Evolutionary conservation across 2,888 invertebrate genomes (phyloP).

Genomic region (Julus scandinavius): DNA sequence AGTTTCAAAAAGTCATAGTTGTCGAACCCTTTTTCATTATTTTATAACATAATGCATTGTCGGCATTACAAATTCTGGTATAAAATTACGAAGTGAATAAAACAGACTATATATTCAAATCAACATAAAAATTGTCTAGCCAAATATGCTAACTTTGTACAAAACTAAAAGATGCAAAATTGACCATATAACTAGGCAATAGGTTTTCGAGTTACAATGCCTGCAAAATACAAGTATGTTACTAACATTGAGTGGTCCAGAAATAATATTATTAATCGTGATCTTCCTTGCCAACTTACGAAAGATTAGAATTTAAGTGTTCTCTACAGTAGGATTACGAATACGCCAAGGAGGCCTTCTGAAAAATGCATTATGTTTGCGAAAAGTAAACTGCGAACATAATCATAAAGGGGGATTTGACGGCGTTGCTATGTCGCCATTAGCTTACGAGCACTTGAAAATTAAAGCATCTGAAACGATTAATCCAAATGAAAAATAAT

Average conservation of each 20-base stretch:
- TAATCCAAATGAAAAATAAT: slow-evolving; percentile 43
- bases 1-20: too few species aligned
- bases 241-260: neutral
- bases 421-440: slow-evolving; percentile 43
- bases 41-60: too few species aligned
- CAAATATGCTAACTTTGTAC: too few species aligned
- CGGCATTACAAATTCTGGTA: too few species aligned
- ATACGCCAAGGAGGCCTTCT: slow-evolving; percentile 30
- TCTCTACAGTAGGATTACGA: slow-evolving; percentile 8
- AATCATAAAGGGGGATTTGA: slow-evolving; percentile 29
- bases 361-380: neutral
- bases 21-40: too few species aligned
- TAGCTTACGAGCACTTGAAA: slow-evolving; percentile 37
- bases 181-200: neutral
- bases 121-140: too few species aligned
- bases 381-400: slow-evolving; percentile 43
- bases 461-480: slow-evolving; percentile 43
- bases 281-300: slow-evolving; percentile 3
- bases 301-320: slow-evolving; percentile 36
- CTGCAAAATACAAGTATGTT: neutral
- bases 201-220: neutral
- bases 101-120: too few species aligned
- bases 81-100: too few species aligned
- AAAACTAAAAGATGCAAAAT: neutral
- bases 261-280: slow-evolving; percentile 14